Percentiles rank a stretch among this genome's conserved stretches.
Evolutionary conservation across 2,797 vertebrate species (phyloP).

Genomic region (Craterocephalus amniculus): DNA sequence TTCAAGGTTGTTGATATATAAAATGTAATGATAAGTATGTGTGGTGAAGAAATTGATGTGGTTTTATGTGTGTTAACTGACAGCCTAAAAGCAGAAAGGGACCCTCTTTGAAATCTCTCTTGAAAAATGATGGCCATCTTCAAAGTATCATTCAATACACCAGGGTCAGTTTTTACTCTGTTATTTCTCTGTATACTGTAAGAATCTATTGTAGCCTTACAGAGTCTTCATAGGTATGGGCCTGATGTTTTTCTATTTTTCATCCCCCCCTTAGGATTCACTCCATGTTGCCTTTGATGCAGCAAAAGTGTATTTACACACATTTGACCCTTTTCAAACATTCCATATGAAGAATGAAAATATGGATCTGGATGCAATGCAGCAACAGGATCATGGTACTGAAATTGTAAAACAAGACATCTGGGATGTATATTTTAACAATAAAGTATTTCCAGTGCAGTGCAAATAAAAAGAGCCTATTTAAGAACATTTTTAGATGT

Average conservation of each 20-base stretch:
- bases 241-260: constrained; percentile 2
- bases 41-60: not conserved
- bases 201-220: not conserved
- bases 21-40: not conserved
- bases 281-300: constrained; percentile 83
- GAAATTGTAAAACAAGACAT: not conserved
- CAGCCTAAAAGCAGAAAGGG: constrained; percentile 77
- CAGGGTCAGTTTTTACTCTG: constrained; percentile 74
- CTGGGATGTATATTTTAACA: not conserved
- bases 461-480: not conserved
- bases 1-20: not conserved
- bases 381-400: constrained; percentile 83
- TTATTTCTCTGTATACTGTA: not conserved
- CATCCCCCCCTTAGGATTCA: constrained; percentile 73
- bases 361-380: constrained; percentile 82
- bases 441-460: not conserved
- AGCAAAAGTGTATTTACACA: constrained; percentile 79
- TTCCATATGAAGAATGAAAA: constrained; percentile 88
- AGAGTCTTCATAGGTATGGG: not conserved
- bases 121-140: constrained; percentile 84
- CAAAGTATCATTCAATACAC: constrained; percentile 78
- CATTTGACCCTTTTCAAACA: constrained; percentile 83
- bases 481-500: not conserved
- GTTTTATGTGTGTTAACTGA: constrained; percentile 34
- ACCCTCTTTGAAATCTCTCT: constrained; percentile 80